These are phyloP conservation scores for Ceraclea dissimilis DNA, from an alignment of 2,888 invertebrate species.

Conservation along the genomic window DNA sequence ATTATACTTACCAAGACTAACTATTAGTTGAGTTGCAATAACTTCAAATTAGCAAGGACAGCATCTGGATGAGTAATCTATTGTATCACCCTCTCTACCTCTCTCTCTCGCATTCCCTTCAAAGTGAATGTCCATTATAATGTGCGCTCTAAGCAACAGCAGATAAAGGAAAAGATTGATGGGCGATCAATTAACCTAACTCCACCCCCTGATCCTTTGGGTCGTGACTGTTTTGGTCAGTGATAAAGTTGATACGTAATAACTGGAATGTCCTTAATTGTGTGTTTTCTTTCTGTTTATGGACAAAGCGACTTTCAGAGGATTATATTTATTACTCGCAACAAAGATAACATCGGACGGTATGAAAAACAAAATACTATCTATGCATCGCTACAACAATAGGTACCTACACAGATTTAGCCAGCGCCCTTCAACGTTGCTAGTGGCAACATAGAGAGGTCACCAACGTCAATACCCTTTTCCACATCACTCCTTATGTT, in stretches of 20 bases:
- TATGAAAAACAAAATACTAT: no score
- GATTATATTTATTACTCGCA: neutral
- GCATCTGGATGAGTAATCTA: constrained; percentile 12
- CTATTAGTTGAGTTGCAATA: neutral
- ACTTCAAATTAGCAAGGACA: constrained; percentile 10
- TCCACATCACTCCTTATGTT: no score
- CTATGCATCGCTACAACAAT: no score
- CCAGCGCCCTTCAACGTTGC: no score
- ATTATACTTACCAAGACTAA: neutral
- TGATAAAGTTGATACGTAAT: constrained; percentile 10
- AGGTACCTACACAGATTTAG: no score
- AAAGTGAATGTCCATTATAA: constrained; percentile 5
- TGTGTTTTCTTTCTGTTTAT: neutral
- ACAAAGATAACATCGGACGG: no score
- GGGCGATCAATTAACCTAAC: constrained; percentile 23
- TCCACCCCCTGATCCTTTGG: constrained; percentile 3
- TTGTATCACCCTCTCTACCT: neutral
- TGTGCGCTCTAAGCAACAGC: neutral
- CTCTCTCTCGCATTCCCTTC: neutral
- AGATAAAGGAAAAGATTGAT: constrained; percentile 18
- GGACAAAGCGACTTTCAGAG: neutral
- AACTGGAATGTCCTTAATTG: neutral
- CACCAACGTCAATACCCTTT: no score
- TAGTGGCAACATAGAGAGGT: no score
- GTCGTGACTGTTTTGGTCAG: constrained; percentile 8